phyloP scores from a whole-genome alignment of 2,888 invertebrate species.

The Apoda limacodes region DNA sequence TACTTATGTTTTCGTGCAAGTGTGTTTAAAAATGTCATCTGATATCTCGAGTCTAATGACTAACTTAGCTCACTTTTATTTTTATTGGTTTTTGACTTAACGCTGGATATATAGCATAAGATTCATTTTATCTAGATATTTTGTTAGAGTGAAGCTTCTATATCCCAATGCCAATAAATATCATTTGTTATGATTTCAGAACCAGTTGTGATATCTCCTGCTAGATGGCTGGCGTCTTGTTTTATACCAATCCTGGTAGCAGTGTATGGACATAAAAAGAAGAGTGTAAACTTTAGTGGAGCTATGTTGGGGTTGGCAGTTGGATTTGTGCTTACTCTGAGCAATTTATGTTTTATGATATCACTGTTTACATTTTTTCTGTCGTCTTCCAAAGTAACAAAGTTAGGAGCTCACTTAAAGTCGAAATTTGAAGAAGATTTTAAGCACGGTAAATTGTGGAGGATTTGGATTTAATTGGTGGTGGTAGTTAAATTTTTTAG shows the following conservation, averaged over 20 bases:
- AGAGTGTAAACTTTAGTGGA: constrained; percentile 77
- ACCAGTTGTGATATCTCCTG: constrained; percentile 70
- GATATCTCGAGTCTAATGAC: no score
- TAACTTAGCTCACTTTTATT: no score
- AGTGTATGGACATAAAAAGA: constrained; percentile 74
- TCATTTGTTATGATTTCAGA: constrained; percentile 61
- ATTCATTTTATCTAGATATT: no score
- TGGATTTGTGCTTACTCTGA: constrained; percentile 81
- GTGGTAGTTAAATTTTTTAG: no score
- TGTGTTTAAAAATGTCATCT: no score
- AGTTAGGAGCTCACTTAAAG: constrained; percentile 75
- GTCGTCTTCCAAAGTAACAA: constrained; percentile 84
- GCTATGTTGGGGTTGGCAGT: constrained; percentile 77
- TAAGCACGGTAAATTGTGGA: constrained; percentile 87
- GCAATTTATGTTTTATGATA: constrained; percentile 81
- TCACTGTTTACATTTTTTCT: constrained; percentile 83
- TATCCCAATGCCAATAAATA: constrained; percentile 6
- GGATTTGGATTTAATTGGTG: no score
- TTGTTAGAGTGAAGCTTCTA: no score
- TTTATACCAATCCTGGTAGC: constrained; percentile 75
- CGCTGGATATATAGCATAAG: no score
- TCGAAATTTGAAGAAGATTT: constrained; percentile 79
- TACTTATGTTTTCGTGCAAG: no score
- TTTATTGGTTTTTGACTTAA: no score
- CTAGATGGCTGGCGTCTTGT: constrained; percentile 74